Conservation (phyloP, 1,140 invertebrate genomes). For the Homalodisca vitripennis region DNA sequence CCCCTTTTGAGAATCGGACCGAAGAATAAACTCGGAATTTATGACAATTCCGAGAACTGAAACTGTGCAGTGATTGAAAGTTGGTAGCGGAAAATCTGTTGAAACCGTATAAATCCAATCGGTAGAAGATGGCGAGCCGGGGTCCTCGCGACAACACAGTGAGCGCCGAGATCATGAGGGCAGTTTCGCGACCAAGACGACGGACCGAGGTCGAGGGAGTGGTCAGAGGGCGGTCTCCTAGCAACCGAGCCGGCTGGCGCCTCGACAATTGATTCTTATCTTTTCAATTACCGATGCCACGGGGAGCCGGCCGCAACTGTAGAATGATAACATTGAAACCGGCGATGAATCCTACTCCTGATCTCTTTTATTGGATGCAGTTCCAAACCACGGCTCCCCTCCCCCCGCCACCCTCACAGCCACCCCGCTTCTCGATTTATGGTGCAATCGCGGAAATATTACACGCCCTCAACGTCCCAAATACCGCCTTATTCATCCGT, state of each 20-base stretch:
- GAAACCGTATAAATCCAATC: not conserved
- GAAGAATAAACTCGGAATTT: not conserved
- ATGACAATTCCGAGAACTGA: not conserved
- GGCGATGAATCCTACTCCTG: not conserved
- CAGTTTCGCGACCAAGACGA: too few relatives aligned
- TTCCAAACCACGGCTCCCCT: not conserved
- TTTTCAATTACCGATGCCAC: conserved; percentile 31
- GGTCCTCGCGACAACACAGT: not conserved
- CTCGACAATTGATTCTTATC: conserved; percentile 34
- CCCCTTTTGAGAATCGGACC: not conserved
- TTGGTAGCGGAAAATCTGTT: not conserved
- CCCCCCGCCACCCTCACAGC: not conserved
- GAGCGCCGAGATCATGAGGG: too few relatives aligned
- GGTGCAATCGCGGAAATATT: not conserved
- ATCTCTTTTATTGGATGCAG: not conserved
- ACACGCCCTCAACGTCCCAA: not conserved
- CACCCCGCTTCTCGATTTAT: too few relatives aligned
- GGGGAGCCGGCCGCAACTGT: conserved; percentile 7
- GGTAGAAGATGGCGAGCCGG: not conserved
- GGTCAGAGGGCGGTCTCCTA: conserved; percentile 3
- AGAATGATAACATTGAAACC: conserved; percentile 24
- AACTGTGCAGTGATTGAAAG: not conserved
- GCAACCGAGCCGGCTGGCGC: conserved; percentile 15
- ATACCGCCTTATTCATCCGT: too few relatives aligned
- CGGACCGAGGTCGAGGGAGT: not conserved